These are phyloP conservation scores for Lycorma delicatula DNA, from an alignment of 1,140 invertebrate genomes.

Conservation along the genomic window DNA sequence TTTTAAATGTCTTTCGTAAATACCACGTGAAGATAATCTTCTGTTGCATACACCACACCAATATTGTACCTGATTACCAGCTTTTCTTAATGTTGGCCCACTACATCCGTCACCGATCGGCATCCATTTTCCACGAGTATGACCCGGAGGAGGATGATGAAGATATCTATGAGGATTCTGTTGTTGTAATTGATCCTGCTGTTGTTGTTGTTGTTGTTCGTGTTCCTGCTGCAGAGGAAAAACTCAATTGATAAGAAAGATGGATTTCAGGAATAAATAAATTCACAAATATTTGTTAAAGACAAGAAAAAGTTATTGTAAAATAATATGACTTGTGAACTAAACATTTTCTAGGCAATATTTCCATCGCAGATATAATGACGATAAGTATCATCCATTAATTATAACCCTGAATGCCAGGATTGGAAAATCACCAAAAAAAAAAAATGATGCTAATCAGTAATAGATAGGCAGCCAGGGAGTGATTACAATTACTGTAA, in stretches of 20 bases:
- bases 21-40: conserved; percentile 55
- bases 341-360: no score
- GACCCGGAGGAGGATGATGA: conserved; percentile 54
- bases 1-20: conserved; percentile 65
- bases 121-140: conserved; percentile 69
- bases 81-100: conserved; percentile 38
- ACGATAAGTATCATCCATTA: no score
- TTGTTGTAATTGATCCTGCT: no score
- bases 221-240: neutral
- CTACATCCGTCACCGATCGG: conserved; percentile 40
- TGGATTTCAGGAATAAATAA: neutral
- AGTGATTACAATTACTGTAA: no score
- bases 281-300: neutral
- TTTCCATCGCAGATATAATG: no score
- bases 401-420: no score
- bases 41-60: conserved; percentile 73
- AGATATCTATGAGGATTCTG: no score
- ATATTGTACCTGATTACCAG: conserved; percentile 48
- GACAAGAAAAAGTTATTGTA: neutral
- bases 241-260: neutral
- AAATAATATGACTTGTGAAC: no score
- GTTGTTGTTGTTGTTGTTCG: conserved; percentile 34
- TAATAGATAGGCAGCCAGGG: no score
- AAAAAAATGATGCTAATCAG: no score
- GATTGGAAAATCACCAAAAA: no score